Base-by-base conservation (phyloP, 1,140 invertebrate species). In the Frieseomelitta varia region DNA sequence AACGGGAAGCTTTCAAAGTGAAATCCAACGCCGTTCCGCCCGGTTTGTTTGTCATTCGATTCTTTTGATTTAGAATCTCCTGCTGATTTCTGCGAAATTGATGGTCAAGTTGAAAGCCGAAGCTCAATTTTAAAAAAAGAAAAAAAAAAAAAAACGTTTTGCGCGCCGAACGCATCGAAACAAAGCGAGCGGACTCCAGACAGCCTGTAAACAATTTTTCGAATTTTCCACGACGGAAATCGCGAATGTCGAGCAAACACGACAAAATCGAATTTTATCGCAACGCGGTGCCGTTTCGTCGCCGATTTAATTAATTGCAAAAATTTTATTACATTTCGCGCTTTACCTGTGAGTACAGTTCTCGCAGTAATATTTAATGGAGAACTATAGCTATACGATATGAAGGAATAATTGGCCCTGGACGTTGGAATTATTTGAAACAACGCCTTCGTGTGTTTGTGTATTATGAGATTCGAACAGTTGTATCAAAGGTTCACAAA, bases 321-420 rank as follows among this genome's bases (percentile, higher is more conserved):
- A 61, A 58, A 84, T 55, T 72, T 84, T 72, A 84, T 79, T 79
- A 79, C 68, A 51, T 71, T 79, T 34, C 56, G 15, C 4, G 39
- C 39, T 39, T 39, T 39, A 24, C 2, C 65, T 21, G 53, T 14
- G 34, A 61, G 34, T 47, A 10, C 39, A 21, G 21, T 39, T 68
- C 61, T 34, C 65, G 34, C 27, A 69, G 8, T 39, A 2, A 47
- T 47, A 47, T 83, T 83, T 61, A 78, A 78, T 83, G 65, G 15
- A 71, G 71, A 71, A 78, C 39, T 58, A 53, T 69, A 53, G 39
- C 39, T 51, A 30, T 30, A 27, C 14, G 2, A 21, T 61, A 14
- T 61, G 58, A 71, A 15, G 56, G 21, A 53, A 76, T 78, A 83
- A 83, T 78, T 78, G 21, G n/a, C 27, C 27, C 78, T 71, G 19